Evolutionary conservation across 2,113 vertebrate species (phyloP).

Genomic region (Pholis gunnellus): DNA sequence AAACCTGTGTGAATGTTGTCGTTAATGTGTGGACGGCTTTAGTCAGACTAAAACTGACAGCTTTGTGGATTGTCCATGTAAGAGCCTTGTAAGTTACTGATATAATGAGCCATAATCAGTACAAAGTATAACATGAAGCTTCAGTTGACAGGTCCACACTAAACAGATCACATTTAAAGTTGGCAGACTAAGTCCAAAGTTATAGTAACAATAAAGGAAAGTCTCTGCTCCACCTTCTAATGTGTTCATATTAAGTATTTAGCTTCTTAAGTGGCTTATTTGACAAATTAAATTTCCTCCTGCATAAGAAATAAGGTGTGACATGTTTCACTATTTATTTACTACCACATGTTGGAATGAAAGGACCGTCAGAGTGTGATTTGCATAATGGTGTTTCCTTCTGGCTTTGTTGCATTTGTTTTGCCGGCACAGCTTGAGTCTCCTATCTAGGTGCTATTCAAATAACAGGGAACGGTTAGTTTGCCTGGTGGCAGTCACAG

Average conservation of each 20-base stretch:
- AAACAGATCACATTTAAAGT: background rate
- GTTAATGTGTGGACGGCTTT: background rate
- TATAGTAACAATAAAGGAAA: background rate
- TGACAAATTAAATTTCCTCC: background rate
- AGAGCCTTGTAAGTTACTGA: background rate
- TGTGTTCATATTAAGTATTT: background rate
- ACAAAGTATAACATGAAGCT: background rate
- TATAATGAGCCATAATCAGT: background rate
- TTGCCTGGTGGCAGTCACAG: background rate
- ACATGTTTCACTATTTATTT: background rate
- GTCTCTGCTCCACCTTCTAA: constrained; percentile 1
- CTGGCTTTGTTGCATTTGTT: background rate
- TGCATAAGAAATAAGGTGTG: background rate
- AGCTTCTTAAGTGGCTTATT: background rate
- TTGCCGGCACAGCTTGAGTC: background rate
- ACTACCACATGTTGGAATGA: background rate
- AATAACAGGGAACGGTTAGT: background rate
- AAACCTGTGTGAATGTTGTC: background rate
- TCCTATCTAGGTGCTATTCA: background rate
- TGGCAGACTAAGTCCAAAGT: background rate
- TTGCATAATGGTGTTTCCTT: background rate
- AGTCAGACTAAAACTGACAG: background rate
- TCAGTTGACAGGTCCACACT: background rate
- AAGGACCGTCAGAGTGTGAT: background rate
- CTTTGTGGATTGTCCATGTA: background rate